Percentiles rank a stretch among this genome's conserved stretches.
These are phyloP conservation scores for Miichthys miiuy DNA, from an alignment of 2,797 vertebrate species.

Conservation along the genomic window DNA sequence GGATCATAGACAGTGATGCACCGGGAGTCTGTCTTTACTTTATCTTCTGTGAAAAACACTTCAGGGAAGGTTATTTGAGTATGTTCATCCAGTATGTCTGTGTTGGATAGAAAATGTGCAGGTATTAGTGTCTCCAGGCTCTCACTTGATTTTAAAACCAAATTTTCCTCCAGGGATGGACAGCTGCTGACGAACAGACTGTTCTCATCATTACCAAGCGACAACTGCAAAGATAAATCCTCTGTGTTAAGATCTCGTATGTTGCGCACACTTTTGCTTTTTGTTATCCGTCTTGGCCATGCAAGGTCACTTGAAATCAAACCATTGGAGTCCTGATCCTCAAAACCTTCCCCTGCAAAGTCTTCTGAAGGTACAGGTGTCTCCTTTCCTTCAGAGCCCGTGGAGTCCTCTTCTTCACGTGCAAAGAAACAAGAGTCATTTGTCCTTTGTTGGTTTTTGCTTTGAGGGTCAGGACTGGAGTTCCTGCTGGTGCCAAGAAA, in stretches of 20 bases:
- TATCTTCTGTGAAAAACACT: conserved; percentile 62
- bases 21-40: conserved; percentile 27
- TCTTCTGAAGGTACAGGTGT: conserved; percentile 61
- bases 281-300: conserved; percentile 50
- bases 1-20: conserved; percentile 50
- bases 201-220: conserved; percentile 21
- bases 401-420: conserved; percentile 48
- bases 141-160: conserved; percentile 39
- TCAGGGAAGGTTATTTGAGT: conserved; percentile 65
- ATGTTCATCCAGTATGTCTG: conserved; percentile 50
- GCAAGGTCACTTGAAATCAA: conserved; percentile 21
- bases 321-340: conserved; percentile 35
- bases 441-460: conserved; percentile 37
- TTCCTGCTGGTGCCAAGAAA: conserved; percentile 65
- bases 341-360: conserved; percentile 28
- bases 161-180: conserved; percentile 27
- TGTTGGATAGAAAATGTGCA: conserved; percentile 54
- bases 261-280: conserved; percentile 74
- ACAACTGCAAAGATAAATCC: conserved; percentile 25
- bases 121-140: conserved; percentile 31
- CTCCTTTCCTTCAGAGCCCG: conserved; percentile 47
- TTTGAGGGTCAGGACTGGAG: conserved; percentile 66
- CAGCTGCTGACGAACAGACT: conserved; percentile 30
- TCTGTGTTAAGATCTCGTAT: conserved; percentile 54
- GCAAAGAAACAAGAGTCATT: conserved; percentile 21